Evolutionary conservation across 1,140 invertebrate genomes (phyloP).

Genomic region (Leptonema lineaticorne): DNA sequence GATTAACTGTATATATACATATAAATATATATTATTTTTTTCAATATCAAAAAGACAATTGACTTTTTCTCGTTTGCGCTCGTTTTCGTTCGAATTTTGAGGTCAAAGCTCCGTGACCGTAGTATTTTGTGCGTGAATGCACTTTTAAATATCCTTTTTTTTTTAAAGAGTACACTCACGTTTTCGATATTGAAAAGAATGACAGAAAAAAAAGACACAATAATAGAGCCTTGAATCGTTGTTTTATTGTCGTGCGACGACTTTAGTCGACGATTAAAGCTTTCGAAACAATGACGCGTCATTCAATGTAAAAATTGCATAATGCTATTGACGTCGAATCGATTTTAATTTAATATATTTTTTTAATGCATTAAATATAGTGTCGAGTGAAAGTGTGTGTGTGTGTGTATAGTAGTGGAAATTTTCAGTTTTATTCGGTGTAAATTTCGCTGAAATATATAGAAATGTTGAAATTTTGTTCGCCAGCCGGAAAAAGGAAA

Average conservation of each 20-base stretch:
- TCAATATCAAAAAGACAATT: too few relatives aligned
- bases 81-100: too few relatives aligned
- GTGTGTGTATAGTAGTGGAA: neutral
- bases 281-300: constrained; percentile 9
- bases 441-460: too few relatives aligned
- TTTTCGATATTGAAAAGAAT: constrained; percentile 22
- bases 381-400: neutral
- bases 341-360: neutral
- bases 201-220: neutral
- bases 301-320: neutral
- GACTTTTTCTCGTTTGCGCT: too few relatives aligned
- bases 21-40: too few relatives aligned
- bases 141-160: constrained; percentile 20
- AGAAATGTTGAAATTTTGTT: constrained; percentile 69
- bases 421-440: neutral
- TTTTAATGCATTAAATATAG: neutral
- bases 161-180: constrained; percentile 23
- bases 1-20: too few relatives aligned
- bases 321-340: neutral
- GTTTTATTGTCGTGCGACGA: constrained; percentile 14
- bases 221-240: constrained; percentile 8
- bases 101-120: neutral
- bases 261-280: constrained; percentile 12
- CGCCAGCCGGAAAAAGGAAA: constrained; percentile 60
- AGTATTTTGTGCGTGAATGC: constrained; percentile 23